Percentiles rank a stretch among this genome's conserved stretches.
Conservation (phyloP, 2,113 vertebrate genomes). For the Cephalopholis sonnerati region DNA sequence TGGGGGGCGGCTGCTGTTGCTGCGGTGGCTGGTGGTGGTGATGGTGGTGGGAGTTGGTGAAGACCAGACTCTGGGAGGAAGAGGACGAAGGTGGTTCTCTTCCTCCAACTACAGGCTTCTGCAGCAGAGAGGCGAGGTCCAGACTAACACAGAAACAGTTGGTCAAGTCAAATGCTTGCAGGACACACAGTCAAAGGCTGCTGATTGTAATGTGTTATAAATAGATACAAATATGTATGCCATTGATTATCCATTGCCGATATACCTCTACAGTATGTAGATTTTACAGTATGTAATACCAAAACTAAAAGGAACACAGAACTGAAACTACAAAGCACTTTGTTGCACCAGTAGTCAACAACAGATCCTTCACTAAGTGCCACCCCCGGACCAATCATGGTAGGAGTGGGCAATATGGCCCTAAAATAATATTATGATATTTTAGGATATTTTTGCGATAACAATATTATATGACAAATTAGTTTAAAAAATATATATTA, state of each 20-base stretch:
- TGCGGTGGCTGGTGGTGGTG: constrained; percentile 80
- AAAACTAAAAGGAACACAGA: no score
- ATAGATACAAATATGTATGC: neutral
- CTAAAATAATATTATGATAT: no score
- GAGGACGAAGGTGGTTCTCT: constrained; percentile 85
- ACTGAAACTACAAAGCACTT: neutral
- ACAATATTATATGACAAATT: no score
- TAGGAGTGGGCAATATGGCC: no score
- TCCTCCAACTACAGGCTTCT: constrained; percentile 87
- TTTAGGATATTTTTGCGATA: no score
- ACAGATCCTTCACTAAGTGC: no score
- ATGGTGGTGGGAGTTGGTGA: constrained; percentile 95
- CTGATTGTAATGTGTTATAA: neutral
- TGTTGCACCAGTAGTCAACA: no score
- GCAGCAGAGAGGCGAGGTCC: constrained; percentile 92
- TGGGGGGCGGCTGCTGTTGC: constrained; percentile 68
- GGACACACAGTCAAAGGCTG: neutral
- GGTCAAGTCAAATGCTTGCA: neutral
- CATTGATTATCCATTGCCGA: neutral
- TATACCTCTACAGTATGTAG: neutral
- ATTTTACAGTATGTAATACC: no score
- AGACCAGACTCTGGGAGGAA: constrained; percentile 92
- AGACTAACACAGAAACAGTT: constrained; percentile 80
- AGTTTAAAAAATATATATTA: no score
- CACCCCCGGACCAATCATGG: no score